These are phyloP conservation scores for Zosterops lateralis DNA, from an alignment of 2,113 vertebrate species.

Conservation along the genomic window DNA sequence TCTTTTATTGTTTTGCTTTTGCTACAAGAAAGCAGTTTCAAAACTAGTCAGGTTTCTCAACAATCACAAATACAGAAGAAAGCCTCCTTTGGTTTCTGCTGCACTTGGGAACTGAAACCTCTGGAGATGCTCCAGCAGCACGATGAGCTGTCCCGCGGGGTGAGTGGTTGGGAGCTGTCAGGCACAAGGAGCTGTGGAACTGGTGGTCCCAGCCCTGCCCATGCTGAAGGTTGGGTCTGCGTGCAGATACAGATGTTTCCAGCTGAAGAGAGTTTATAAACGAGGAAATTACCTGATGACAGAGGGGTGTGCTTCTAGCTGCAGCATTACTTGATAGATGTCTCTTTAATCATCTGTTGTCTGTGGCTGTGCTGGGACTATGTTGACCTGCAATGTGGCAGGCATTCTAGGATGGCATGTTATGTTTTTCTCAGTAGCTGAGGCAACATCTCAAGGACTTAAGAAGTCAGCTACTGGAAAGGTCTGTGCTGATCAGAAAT, in stretches of 20 bases:
- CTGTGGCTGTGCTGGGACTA: neutral
- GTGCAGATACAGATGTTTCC: neutral
- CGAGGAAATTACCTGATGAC: neutral
- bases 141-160: rapidly evolving
- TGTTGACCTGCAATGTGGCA: neutral
- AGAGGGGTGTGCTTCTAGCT: neutral
- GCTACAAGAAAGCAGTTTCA: neutral
- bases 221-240: rapidly evolving
- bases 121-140: neutral
- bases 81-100: neutral
- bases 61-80: neutral
- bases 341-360: neutral
- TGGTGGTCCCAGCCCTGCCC: neutral
- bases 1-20: neutral
- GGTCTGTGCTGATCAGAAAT: neutral
- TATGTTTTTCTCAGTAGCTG: neutral
- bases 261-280: neutral
- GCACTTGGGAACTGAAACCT: neutral
- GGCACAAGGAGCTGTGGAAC: neutral
- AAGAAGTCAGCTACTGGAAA: neutral
- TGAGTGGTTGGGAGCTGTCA: neutral
- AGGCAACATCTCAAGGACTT: neutral
- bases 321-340: neutral
- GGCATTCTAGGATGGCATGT: neutral
- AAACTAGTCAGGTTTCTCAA: neutral